Percentiles rank a stretch among this genome's conserved stretches.
Evolutionary conservation across 2,888 invertebrate species (phyloP).

Genomic region (Rhingia campestris): DNA sequence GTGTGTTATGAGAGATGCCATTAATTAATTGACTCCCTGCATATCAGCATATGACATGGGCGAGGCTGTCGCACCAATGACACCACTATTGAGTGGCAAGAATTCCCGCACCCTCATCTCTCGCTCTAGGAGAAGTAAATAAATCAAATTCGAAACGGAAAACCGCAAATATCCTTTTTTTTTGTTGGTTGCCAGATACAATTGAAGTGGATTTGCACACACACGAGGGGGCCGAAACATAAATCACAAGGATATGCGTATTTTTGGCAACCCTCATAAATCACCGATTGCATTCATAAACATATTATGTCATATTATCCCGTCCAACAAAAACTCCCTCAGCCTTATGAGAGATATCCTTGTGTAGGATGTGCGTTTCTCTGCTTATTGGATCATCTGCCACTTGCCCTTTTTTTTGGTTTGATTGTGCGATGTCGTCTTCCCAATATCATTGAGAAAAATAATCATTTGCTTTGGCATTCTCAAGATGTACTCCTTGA

Average conservation of each 20-base stretch:
- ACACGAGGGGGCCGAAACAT: conserved; percentile 40
- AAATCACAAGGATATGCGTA: conserved; percentile 64
- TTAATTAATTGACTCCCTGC: conserved; percentile 70
- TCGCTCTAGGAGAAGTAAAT: conserved; percentile 32
- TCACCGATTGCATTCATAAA: conserved; percentile 73
- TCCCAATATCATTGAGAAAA: conserved; percentile 60
- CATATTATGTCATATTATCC: conserved; percentile 70
- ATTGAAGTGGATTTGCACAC: conserved; percentile 59
- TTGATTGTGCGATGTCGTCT: not conserved
- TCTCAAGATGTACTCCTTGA: conserved; percentile 33
- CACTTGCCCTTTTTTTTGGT: conserved; percentile 40
- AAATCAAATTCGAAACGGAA: conserved; percentile 69
- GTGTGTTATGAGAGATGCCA: conserved; percentile 69
- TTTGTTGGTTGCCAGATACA: conserved; percentile 12
- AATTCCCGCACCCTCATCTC: conserved; percentile 18
- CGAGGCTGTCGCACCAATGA: conserved; percentile 61
- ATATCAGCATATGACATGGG: conserved; percentile 65
- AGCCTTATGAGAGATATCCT: conserved; percentile 39
- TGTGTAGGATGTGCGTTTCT: conserved; percentile 4
- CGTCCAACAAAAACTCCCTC: conserved; percentile 45
- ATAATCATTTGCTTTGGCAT: conserved; percentile 61
- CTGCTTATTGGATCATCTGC: conserved; percentile 61
- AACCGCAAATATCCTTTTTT: conserved; percentile 66
- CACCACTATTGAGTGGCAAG: conserved; percentile 56
- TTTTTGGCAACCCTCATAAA: conserved; percentile 68